Conservation (phyloP, 2,113 vertebrate genomes). For the Orycteropus afer region DNA sequence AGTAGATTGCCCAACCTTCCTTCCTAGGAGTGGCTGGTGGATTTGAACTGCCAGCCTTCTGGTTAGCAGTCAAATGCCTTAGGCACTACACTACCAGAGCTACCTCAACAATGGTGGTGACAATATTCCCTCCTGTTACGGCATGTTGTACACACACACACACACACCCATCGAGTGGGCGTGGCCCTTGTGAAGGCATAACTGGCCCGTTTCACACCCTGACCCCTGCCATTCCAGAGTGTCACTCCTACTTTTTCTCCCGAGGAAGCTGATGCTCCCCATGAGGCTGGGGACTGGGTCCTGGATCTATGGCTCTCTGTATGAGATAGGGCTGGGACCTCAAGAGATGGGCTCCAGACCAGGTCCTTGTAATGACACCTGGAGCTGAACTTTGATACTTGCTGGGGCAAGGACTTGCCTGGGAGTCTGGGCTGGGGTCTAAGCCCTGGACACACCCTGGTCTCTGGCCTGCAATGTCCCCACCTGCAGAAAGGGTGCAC, state of each 20-base stretch:
- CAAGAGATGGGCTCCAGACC: not conserved
- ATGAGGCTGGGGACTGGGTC: not conserved
- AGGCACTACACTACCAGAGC: too few species aligned
- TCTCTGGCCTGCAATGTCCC: not conserved
- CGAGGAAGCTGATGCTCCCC: not conserved
- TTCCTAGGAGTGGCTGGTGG: too few species aligned
- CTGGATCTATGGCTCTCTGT: not conserved
- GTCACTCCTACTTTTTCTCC: not conserved
- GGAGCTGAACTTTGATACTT: not conserved
- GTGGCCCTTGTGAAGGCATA: not conserved
- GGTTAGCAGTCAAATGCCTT: too few species aligned
- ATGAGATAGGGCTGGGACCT: not conserved
- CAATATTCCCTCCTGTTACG: not conserved
- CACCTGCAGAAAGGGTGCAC: not conserved
- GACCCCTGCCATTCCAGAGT: not conserved
- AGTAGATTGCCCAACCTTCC: too few species aligned
- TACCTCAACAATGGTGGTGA: not conserved
- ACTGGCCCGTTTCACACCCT: not conserved
- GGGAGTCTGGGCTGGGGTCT: not conserved
- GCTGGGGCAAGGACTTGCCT: not conserved
- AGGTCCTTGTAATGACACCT: not conserved
- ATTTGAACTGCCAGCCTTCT: too few species aligned
- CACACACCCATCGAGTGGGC: not conserved
- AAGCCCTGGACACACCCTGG: not conserved
- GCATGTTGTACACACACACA: rapidly evolving